Conservation (phyloP, 2,113 vertebrate species). For the Urocitellus parryii region DNA sequence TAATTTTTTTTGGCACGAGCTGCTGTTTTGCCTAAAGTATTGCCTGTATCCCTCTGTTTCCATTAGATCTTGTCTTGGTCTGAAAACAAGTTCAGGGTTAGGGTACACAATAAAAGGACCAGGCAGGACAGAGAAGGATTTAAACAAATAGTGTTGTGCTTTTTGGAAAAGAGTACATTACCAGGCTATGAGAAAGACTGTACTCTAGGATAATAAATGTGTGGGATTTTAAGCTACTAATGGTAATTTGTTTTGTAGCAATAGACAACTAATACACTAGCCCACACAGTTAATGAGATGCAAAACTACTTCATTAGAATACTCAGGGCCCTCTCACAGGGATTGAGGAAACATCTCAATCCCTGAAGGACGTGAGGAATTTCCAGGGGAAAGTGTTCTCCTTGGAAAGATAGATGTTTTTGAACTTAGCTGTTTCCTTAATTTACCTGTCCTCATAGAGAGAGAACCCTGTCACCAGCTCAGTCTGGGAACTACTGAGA, state of each 20-base stretch:
- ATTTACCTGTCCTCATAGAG: background rate
- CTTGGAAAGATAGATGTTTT: background rate
- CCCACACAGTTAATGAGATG: no score
- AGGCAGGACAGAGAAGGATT: background rate
- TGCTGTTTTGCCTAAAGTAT: background rate
- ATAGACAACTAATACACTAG: no score
- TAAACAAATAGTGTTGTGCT: background rate
- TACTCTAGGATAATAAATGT: no score
- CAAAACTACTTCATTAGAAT: no score
- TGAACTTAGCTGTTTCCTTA: background rate
- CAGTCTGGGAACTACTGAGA: background rate
- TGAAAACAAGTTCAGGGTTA: constrained; percentile 35
- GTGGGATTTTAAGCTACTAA: no score
- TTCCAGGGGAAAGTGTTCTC: background rate
- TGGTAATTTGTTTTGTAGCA: no score
- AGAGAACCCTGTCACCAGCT: background rate
- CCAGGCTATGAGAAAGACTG: constrained; percentile 8
- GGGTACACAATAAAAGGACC: background rate
- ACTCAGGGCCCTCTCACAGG: no score
- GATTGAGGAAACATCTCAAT: background rate
- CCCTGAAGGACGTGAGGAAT: background rate
- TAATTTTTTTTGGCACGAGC: constrained; percentile 9
- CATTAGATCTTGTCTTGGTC: background rate
- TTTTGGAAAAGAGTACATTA: constrained; percentile 34
- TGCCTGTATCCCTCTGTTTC: background rate